A percentile compares a stretch with the other conserved stretches of the same genome.
phyloP scores from a whole-genome alignment of 2,113 vertebrate species.

The Plotosus lineatus region DNA sequence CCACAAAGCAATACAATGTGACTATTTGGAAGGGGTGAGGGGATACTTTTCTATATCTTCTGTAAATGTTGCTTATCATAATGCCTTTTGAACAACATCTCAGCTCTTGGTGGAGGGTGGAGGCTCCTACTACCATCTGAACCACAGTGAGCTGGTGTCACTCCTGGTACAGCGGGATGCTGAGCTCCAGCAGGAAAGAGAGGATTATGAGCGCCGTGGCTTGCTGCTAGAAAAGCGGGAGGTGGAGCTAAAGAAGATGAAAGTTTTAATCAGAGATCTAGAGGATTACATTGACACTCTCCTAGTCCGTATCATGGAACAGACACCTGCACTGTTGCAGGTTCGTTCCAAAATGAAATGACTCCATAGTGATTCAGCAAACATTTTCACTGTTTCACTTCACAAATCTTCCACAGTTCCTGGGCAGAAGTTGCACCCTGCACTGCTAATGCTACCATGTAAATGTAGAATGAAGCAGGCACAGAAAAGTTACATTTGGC shows the following conservation, averaged over 20 bases:
- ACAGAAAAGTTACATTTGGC: slow-evolving; percentile 54
- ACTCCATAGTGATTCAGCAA: slow-evolving; percentile 37
- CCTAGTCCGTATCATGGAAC: slow-evolving; percentile 96
- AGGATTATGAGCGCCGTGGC: slow-evolving; percentile 78
- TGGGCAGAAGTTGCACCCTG: slow-evolving; percentile 13
- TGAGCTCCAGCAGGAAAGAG: slow-evolving; percentile 77
- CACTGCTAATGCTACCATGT: slow-evolving; percentile 62
- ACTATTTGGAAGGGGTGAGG: too few relatives aligned
- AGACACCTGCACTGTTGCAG: slow-evolving; percentile 91
- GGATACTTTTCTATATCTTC: too few relatives aligned
- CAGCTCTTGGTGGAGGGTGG: slow-evolving; percentile 75
- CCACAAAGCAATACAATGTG: too few relatives aligned
- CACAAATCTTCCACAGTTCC: slow-evolving; percentile 29
- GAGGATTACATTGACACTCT: slow-evolving; percentile 97
- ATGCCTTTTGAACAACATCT: slow-evolving; percentile 10
- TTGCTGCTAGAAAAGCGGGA: slow-evolving; percentile 84
- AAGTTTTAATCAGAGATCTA: slow-evolving; percentile 84
- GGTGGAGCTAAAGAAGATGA: slow-evolving; percentile 83
- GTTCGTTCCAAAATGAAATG: slow-evolving; percentile 77
- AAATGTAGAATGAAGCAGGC: slow-evolving; percentile 55
- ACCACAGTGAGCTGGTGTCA: slow-evolving; percentile 87
- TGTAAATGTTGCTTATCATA: background rate
- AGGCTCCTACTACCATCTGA: slow-evolving; percentile 91
- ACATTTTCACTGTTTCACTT: slow-evolving; percentile 25
- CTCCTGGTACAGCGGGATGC: slow-evolving; percentile 83